Evolutionary conservation across 1,140 invertebrate genomes (phyloP).

Genomic region (Goniozus legneri): DNA sequence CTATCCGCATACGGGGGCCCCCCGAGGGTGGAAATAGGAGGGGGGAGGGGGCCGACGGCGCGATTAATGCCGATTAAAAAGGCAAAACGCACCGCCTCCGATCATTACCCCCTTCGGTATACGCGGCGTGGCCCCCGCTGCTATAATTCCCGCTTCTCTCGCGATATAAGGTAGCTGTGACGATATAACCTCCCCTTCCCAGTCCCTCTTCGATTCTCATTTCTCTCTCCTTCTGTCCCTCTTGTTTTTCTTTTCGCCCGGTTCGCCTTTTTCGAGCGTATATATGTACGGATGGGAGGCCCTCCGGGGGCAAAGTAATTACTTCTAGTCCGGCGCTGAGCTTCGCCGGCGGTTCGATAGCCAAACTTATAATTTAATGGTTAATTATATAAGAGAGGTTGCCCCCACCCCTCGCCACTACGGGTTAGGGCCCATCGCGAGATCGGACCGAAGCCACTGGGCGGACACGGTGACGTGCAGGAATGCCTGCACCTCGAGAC

Average conservation of each 20-base stretch:
- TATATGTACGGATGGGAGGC: slow-evolving; percentile 17
- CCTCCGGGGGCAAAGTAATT: slow-evolving; percentile 41
- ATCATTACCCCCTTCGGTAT: slow-evolving; percentile 38
- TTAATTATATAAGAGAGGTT: slow-evolving; percentile 58
- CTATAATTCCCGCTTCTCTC: too few species aligned
- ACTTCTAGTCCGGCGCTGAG: slow-evolving; percentile 47
- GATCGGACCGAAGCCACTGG: slow-evolving; percentile 52
- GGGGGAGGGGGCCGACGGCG: slow-evolving; percentile 26
- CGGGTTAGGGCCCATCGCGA: slow-evolving; percentile 48
- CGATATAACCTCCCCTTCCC: slow-evolving; percentile 16
- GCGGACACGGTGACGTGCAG: slow-evolving; percentile 54
- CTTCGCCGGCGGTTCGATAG: slow-evolving; percentile 45
- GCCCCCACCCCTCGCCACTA: too few species aligned
- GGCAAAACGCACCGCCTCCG: slow-evolving; percentile 32
- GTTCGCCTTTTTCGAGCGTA: slow-evolving; percentile 11
- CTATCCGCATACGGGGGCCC: not conserved
- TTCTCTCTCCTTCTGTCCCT: slow-evolving; percentile 4
- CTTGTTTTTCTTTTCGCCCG: slow-evolving; percentile 6
- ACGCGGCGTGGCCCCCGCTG: not conserved
- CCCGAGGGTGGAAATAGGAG: too few species aligned
- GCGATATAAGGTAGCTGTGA: slow-evolving; percentile 42
- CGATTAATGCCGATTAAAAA: slow-evolving; percentile 50
- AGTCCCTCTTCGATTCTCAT: slow-evolving; percentile 15
- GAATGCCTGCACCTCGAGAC: slow-evolving; percentile 37
- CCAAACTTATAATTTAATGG: slow-evolving; percentile 57